Base-by-base conservation (phyloP, 2,113 vertebrate species). In the Dendropsophus ebraccatus region DNA sequence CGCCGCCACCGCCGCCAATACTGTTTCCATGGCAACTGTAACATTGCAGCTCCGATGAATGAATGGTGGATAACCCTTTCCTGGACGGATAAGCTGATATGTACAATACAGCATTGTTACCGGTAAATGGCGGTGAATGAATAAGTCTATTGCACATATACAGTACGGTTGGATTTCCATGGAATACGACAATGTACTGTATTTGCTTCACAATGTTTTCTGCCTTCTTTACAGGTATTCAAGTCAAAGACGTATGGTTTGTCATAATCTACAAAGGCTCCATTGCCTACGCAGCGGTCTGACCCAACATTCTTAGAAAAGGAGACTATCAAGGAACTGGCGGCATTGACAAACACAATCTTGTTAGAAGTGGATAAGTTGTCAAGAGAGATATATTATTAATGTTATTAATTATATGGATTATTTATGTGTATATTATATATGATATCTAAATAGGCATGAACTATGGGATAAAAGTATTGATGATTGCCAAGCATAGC, bases 11-110 rank as follows among this genome's bases (percentile, higher is more conserved):
- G 37, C 84, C 47, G 32, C 50, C 58, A 72, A 87, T 81, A 81
- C 54, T 73, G 85, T 87, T 87, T 81, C 85, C 85, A 81, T n/a
- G 78, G 78, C 77, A 81, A 87, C 85, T 30, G 37, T 47, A 74
- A 65, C 67, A 81, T 86, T 45, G 50, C 52, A 74, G 77, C 75
- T 2, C 52, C 32, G 70, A 45, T 74, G 54, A 87, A 81, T 81
- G 69, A 87, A 81, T 81, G 65, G 50, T 50, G 69, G 70, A 28
- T 87, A 87, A 81, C 85, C 77, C 67, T 87, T 87, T 73, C 50
- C 23, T 62, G 13, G 12, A 65, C 8, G 13, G 49, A n/a, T 50
- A 30, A 50, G n/a, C 28, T 17, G 35, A 37, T 41, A 78, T 0
- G 10, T 41, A 58, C 12, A 41, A 60, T 75, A 75, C 16, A n/a